Evolutionary conservation across 2,797 vertebrate genomes (phyloP), one percentile per base, ranked within the genome.

Genomic region (Microctenopoma steveboyesi): DNA sequence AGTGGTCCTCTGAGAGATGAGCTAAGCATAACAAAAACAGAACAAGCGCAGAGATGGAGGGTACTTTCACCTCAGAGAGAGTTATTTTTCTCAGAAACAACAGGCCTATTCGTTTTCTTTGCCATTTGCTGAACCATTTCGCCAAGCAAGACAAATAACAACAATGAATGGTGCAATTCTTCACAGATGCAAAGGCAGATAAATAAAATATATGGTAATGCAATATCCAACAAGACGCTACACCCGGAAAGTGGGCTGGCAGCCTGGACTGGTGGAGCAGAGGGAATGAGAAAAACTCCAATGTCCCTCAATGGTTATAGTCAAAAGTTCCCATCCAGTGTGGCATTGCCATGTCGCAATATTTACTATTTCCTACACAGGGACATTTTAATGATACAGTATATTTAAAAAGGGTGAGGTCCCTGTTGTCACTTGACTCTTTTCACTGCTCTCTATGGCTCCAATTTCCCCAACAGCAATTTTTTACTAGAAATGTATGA

Each of bases 201-300:
- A 83, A 84, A 86, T 83, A 86, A 84, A 87, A 85, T 82, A 76
- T 78, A 81, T 13, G 43, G 61, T 65, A 80, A 86, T 69, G 71
- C 53, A 67, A 71, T 76, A 67, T 65, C 66, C 69, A 61, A 75
- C 28, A 64, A 57, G 64, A 64, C 13, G 30, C 59, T 35, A 28
- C 40, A 33, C 60, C 53, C 3, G 63, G 76, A 79, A 67, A 81
- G 71, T 74, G 65, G 74, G 76, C 76, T 4, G 42, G 54, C 39
- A 28, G 78, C 79, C 64, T 27, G 60, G 43, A 64, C 42, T 30
- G 40, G 37, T 61, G 64, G 54, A 63, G 43, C 55, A 54, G 55
- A 40, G 58, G 40, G 61, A 69, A 74, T 76, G 82, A 89, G 55
- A 77, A 85, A 88, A 79, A 37, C 48, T 75, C 65, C 71, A 74